Base-by-base conservation (phyloP, 2,888 invertebrate species). In the Lymantria monacha region DNA sequence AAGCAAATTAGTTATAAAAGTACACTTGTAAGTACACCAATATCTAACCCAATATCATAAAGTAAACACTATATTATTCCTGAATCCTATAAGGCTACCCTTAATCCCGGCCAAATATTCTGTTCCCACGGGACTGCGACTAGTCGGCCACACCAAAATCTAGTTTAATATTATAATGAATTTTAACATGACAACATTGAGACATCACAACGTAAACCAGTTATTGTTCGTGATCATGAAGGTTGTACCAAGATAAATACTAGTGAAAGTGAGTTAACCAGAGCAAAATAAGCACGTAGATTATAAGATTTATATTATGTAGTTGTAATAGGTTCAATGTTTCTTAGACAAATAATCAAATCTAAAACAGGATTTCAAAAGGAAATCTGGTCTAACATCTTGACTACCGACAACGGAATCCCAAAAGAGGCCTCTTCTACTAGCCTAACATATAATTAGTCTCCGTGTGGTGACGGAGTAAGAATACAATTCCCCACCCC, bases 251-350 rank as follows among this genome's bases (percentile, higher is more conserved):
- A 69, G 70, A 76, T 74, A 77, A 67, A 68, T 55, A 55, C 66
- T 51, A 75, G 77, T 78, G 80, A 79, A 79, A 80, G 80, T 76
- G 57, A 66, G 60, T 53, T 54, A 58, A 69, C 64, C 61, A 54
- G 62, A 52, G 57, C 66, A 48, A 55, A 45, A 51, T 52, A 50
- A 53, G 61, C 60, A 57, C 54, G 64, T 51, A 57, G 56, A 50
- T 61, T 30, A 63, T 59, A 59, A 52, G 63, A 48, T 63, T 56
- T 64, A 64, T 65, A 60, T 60, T 59, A 22, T 22, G 2, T 54
- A 57, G 61, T 63, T 53, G 65, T 56, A 54, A 51, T 45, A 46
- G 49, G 50, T 55, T 53, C 41, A 58, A 44, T 37, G 43, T 48
- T 49, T 53, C 57, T 58, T 63, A 63, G 59, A 66, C 51, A 48